Conservation (phyloP, 1,140 invertebrate genomes). For the Phymorhynchus buccinoides region DNA sequence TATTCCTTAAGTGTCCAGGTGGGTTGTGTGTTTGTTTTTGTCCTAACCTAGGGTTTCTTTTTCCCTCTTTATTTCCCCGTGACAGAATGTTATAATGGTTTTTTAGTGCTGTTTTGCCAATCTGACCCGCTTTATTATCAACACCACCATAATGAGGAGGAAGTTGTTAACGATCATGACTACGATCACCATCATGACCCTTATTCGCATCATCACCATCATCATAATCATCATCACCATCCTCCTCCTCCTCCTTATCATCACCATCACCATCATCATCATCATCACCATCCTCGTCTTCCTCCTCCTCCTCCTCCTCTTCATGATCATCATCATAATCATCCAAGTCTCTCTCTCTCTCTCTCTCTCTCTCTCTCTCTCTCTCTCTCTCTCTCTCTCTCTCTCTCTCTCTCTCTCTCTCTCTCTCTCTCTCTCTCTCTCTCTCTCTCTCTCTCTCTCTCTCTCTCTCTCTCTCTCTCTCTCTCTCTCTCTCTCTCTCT, state of each 20-base stretch:
- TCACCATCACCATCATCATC: slow-evolving; percentile 21
- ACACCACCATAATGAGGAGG: neutral
- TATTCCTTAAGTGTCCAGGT: no score
- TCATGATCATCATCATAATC: neutral
- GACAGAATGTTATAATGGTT: no score
- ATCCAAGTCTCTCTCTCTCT: neutral
- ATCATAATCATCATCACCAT: no score
- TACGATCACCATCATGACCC: neutral
- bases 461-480: no score
- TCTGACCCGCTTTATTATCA: neutral
- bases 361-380: neutral
- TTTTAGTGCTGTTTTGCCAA: no score
- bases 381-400: neutral
- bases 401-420: slow-evolving; percentile 41
- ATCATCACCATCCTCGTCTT: slow-evolving; percentile 19
- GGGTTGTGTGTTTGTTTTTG: no score
- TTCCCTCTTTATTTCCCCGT: no score
- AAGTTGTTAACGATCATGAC: neutral
- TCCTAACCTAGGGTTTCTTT: no score
- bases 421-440: slow-evolving; percentile 41
- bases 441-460: slow-evolving; percentile 8
- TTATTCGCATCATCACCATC: no score
- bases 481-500: no score
- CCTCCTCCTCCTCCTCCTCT: neutral
- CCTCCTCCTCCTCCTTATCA: no score